Evolutionary conservation across 2,888 invertebrate species (phyloP).

Genomic region (Agapostemon virescens): DNA sequence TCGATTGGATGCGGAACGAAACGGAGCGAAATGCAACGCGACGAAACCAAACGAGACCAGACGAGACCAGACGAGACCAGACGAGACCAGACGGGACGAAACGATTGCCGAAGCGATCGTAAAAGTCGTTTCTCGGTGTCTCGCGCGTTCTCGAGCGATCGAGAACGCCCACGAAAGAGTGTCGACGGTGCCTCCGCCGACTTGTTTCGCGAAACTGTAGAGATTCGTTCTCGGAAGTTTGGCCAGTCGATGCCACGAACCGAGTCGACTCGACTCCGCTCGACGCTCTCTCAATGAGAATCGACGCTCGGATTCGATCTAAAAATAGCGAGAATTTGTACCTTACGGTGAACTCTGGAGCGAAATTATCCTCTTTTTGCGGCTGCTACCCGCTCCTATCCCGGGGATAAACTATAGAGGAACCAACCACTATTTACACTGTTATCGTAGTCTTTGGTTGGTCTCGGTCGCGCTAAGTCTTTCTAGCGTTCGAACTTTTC

Average conservation of each 20-base stretch:
- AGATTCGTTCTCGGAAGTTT: background rate
- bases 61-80: background rate
- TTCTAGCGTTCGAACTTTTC: constrained; percentile 49
- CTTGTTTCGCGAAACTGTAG: constrained; percentile 6
- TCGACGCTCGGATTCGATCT: constrained; percentile 65
- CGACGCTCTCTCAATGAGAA: constrained; percentile 63
- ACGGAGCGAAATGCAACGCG: background rate
- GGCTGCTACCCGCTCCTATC: constrained; percentile 50
- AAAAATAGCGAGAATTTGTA: constrained; percentile 76
- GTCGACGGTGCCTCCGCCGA: constrained; percentile 5
- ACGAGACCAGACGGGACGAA: background rate
- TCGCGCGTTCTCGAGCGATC: constrained; percentile 57
- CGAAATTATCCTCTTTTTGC: constrained; percentile 68
- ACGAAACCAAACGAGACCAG: background rate
- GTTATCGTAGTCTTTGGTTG: constrained; percentile 43
- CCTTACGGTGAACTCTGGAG: constrained; percentile 78
- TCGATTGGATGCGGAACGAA: background rate
- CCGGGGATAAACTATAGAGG: constrained; percentile 45
- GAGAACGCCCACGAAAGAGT: constrained; percentile 58
- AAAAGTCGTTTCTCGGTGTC: constrained; percentile 13
- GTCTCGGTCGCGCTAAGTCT: constrained; percentile 59
- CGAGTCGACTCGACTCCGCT: constrained; percentile 4
- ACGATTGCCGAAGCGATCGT: background rate
- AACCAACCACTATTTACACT: constrained; percentile 62
- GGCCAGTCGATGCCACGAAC: constrained; percentile 31